These are phyloP conservation scores for Nephrotoma guestfalica DNA, from an alignment of 2,888 invertebrate genomes.

Conservation along the genomic window DNA sequence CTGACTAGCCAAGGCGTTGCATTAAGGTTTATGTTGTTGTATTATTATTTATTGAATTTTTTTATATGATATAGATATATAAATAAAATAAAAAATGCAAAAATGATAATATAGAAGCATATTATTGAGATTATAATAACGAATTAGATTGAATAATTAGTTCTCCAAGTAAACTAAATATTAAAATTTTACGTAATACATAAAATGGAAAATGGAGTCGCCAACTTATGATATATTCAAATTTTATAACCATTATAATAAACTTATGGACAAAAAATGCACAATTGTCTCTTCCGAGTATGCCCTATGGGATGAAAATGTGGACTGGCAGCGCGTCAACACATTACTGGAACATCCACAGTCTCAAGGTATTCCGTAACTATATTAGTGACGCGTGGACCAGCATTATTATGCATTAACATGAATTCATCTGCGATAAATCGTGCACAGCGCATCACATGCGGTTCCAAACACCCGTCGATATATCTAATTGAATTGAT, in stretches of 20 bases:
- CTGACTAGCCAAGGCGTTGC: slow-evolving; percentile 3
- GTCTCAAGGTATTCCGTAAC: no score
- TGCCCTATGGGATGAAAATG: no score
- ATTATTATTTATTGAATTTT: neutral
- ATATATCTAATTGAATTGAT: no score
- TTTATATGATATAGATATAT: neutral
- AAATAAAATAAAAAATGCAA: neutral
- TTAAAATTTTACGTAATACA: neutral
- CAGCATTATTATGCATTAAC: no score
- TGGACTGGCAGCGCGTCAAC: no score
- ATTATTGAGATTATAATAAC: neutral
- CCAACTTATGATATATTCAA: neutral
- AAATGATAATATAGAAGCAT: neutral
- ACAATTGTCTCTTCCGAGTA: no score
- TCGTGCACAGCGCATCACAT: no score
- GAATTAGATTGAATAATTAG: neutral
- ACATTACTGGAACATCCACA: no score
- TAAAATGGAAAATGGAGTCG: neutral
- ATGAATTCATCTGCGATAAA: no score
- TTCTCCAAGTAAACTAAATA: neutral
- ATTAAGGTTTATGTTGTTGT: neutral
- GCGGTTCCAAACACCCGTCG: no score
- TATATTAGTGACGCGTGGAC: no score
- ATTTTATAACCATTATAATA: neutral
- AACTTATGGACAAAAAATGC: no score